Evolutionary conservation across 1,140 invertebrate species (phyloP).

Genomic region (Apis cerana): DNA sequence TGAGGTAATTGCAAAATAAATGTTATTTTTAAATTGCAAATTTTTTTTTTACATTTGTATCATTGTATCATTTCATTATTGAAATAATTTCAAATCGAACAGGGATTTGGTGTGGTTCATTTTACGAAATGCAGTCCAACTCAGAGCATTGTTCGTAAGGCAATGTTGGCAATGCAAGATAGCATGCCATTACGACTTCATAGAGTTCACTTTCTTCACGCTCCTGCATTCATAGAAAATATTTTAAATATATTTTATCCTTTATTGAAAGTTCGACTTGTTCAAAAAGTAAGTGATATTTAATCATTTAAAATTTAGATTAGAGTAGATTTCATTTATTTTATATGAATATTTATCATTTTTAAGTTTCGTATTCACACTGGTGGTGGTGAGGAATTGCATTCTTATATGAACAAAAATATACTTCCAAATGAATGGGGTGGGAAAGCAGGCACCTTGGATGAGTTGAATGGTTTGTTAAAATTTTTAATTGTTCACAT

Average conservation of each 20-base stretch:
- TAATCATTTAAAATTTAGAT: neutral
- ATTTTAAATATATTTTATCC: conserved; percentile 76
- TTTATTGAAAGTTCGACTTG: conserved; percentile 75
- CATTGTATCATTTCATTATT: conserved; percentile 11
- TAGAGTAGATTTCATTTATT: neutral
- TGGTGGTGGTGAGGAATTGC: conserved; percentile 71
- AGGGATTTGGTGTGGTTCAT: conserved; percentile 75
- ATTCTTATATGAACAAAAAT: conserved; percentile 76
- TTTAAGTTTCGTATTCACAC: conserved; percentile 72
- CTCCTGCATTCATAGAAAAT: conserved; percentile 73
- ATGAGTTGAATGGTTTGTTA: conserved; percentile 74
- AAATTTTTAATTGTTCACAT: neutral
- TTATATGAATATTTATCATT: neutral
- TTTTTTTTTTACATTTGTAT: neutral
- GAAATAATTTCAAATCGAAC: neutral
- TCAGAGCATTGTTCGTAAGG: conserved; percentile 70
- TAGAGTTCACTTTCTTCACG: conserved; percentile 74
- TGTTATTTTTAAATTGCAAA: neutral
- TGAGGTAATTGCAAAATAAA: conserved; percentile 62
- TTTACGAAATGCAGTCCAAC: conserved; percentile 76
- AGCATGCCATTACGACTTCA: conserved; percentile 78
- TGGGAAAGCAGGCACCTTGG: conserved; percentile 78
- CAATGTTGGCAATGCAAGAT: conserved; percentile 77
- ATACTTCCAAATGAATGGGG: conserved; percentile 81
- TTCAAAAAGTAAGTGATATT: conserved; percentile 71